Base-by-base conservation (phyloP, 2,797 vertebrate genomes). In the Cephalopachus bancanus region DNA sequence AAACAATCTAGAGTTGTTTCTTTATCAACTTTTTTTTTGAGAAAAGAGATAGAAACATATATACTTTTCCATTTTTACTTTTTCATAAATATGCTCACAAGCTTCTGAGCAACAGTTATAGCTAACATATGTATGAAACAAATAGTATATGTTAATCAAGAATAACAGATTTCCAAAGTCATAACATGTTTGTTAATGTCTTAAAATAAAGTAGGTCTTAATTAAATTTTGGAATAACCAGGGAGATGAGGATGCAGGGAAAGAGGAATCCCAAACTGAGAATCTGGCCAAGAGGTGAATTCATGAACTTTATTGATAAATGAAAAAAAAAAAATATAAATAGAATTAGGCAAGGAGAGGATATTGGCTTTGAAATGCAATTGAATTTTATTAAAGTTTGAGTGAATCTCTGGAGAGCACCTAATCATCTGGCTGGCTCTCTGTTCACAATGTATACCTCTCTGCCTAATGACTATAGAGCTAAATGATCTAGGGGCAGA, bases 291-390 rank as follows among this genome's bases (percentile, higher is more conserved):
- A 53, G 24, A 37, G 10, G 7, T 87, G 26, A 95, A 92, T 90
- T 81, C 44, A 81, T 51, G n/a, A 28, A n/a, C 19, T 59, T 1
- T 93, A 89, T 53, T 55, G 69, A 75, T 91, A 88, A 90, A 72
- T 28, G 55, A 62, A 92, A 93, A 93, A 91, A 92, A 83, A 74
- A 92, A 83, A 74, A 85, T 59, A 74, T 69, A 88, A 86, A 85
- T 65, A 3, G 2, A 83, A 15, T 59, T 81, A 64, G 49, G 37
- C 5, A 53, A 55, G 16, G 59, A 89, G 28, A 85, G 17, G 26
- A 57, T 62, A 83, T 11, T 87, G 83, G 59, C 51, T 97, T 96
- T 83, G 33, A 91, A 91, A 59, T 26, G 3, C 10, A 7, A 0
- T 24, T 75, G 69, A 81, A 30, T 12, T 74, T 83, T 57, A 64